phyloP scores from a whole-genome alignment of 1,140 invertebrate species.

The Aplysia californica region DNA sequence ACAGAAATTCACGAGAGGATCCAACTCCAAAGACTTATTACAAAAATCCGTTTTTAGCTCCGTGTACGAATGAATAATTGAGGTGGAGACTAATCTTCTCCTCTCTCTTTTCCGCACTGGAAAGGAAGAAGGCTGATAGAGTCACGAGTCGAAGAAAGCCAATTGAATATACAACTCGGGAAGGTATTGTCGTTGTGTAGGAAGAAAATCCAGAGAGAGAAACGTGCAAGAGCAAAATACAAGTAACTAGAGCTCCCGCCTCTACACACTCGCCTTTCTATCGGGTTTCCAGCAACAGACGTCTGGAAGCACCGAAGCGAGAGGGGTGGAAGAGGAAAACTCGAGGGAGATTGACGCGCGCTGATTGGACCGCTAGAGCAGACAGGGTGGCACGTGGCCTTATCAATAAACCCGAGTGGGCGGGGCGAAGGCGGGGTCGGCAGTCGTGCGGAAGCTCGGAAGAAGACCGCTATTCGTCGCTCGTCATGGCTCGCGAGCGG shows the following conservation, averaged over 20 bases:
- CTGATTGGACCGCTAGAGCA: not conserved
- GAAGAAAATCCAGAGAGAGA: not conserved
- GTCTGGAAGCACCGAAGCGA: not conserved
- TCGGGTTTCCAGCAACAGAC: not conserved
- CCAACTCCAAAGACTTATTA: too few species aligned
- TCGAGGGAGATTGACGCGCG: not conserved
- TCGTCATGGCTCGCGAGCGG: too few species aligned
- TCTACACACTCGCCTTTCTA: not conserved
- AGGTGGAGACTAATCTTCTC: not conserved
- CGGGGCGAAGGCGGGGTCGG: not conserved
- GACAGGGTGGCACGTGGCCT: slow-evolving; percentile 14
- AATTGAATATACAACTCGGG: not conserved
- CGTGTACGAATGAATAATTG: too few species aligned
- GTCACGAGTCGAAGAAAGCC: not conserved
- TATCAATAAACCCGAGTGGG: slow-evolving; percentile 7
- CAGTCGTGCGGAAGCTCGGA: not conserved
- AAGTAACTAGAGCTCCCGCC: slow-evolving; percentile 4
- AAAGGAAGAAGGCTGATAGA: not conserved
- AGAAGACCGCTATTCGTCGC: slow-evolving; percentile 19
- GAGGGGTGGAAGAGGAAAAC: not conserved
- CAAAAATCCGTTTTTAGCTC: too few species aligned
- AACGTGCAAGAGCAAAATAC: not conserved
- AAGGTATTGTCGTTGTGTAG: not conserved
- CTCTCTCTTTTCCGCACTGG: not conserved
- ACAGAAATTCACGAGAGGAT: not conserved